Percentiles rank a stretch among this genome's conserved stretches.
phyloP scores from a whole-genome alignment of 2,113 vertebrate genomes.

The Oceanodroma tethys region DNA sequence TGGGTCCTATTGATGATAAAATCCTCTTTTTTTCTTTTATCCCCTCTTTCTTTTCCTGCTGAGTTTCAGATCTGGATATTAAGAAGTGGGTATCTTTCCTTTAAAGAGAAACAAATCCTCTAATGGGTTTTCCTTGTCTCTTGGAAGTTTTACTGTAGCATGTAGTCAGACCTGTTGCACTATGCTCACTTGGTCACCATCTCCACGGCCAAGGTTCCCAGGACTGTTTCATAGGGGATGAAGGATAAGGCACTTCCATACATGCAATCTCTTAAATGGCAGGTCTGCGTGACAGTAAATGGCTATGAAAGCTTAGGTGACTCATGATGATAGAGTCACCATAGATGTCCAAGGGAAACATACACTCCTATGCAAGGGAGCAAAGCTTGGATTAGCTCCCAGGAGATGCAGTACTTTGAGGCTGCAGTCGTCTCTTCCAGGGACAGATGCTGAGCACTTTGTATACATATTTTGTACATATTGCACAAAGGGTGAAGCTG shows the following conservation, averaged over 20 bases:
- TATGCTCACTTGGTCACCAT: neutral
- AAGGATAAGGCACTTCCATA: neutral
- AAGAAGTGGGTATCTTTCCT: neutral
- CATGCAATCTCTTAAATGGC: neutral
- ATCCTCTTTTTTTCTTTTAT: neutral
- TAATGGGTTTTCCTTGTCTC: neutral
- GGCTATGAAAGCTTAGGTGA: neutral
- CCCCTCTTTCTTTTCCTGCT: accelerated
- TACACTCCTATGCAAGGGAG: neutral
- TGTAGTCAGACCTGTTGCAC: neutral
- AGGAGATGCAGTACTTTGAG: neutral
- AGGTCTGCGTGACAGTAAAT: neutral
- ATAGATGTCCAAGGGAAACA: neutral
- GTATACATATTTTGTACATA: neutral
- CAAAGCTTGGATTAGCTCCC: neutral
- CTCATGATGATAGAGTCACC: neutral
- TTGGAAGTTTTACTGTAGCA: neutral
- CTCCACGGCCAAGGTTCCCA: neutral
- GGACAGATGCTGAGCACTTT: neutral
- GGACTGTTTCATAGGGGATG: neutral
- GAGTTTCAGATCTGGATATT: neutral
- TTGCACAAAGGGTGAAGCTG: neutral
- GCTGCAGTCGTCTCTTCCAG: neutral
- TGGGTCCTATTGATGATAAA: neutral
- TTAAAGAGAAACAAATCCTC: neutral